Evolutionary conservation across 2,113 vertebrate genomes (phyloP).

Genomic region (Alouatta palliata): DNA sequence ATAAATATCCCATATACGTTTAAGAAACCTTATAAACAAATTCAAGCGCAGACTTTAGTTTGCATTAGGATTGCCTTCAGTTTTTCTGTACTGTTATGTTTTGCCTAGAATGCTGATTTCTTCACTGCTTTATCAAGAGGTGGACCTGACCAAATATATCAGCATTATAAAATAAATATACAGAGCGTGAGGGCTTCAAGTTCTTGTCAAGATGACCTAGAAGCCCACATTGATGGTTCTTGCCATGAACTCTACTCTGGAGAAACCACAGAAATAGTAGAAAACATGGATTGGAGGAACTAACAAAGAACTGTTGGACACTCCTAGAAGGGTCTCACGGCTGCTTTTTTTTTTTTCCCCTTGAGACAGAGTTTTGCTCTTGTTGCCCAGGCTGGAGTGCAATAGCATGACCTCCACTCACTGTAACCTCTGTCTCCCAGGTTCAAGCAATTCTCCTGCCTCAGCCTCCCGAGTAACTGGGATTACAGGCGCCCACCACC

Average conservation of each 20-base stretch:
- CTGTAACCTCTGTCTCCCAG: too few relatives aligned
- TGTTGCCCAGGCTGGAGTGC: too few relatives aligned
- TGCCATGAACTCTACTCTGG: not conserved
- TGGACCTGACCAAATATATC: not conserved
- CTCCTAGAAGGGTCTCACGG: not conserved
- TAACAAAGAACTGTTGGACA: not conserved
- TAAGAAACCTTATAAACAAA: not conserved
- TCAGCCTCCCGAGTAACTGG: too few relatives aligned
- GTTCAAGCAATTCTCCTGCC: too few relatives aligned
- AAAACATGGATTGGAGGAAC: not conserved
- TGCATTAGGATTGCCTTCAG: not conserved
- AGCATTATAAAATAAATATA: not conserved
- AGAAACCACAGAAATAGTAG: not conserved
- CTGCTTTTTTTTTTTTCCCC: too few relatives aligned
- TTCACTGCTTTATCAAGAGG: conserved; percentile 24
- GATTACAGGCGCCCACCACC: too few relatives aligned
- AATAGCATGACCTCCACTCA: too few relatives aligned
- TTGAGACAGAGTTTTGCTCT: too few relatives aligned
- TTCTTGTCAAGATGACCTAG: conserved; percentile 27
- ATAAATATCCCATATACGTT: conserved; percentile 1
- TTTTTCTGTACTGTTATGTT: conserved; percentile 30
- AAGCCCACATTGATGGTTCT: not conserved
- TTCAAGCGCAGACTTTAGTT: conserved; percentile 31
- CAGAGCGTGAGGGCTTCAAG: not conserved
- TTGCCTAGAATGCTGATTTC: conserved; percentile 6